phyloP scores from a whole-genome alignment of 2,888 invertebrate species.

The Rhabditoides inermis region DNA sequence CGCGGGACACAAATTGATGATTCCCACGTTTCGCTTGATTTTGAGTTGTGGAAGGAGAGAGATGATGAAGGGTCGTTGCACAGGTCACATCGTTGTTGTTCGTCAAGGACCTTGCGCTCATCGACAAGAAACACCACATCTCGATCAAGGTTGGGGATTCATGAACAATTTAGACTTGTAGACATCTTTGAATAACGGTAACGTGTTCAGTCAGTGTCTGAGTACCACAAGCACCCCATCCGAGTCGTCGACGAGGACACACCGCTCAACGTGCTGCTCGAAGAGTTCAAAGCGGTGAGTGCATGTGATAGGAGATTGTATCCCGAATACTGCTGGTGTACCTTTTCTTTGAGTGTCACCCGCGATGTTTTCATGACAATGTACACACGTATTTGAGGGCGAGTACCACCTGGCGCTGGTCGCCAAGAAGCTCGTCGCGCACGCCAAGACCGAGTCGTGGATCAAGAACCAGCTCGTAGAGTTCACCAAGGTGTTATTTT shows the following conservation, averaged over 20 bases:
- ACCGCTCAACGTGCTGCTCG: conserved; percentile 3
- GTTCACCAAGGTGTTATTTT: no score
- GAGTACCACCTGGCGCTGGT: conserved; percentile 18
- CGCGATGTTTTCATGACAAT: no score
- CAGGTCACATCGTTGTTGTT: conserved; percentile 3
- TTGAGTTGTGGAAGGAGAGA: no score
- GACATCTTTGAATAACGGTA: background rate
- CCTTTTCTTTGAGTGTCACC: no score
- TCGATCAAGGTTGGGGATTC: background rate
- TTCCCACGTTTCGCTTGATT: no score
- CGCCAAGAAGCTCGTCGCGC: no score
- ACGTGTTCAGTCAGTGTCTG: background rate
- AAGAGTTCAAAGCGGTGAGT: conserved; percentile 8
- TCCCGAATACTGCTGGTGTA: no score
- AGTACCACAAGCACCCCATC: conserved; percentile 1
- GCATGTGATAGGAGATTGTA: no score
- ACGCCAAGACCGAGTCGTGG: no score
- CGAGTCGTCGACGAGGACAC: conserved; percentile 1
- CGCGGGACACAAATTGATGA: no score
- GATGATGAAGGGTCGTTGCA: background rate
- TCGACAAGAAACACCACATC: conserved; percentile 1
- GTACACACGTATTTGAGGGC: conserved; percentile 6
- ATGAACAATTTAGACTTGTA: no score
- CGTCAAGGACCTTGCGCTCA: conserved; percentile 5
- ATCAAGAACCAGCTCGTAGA: background rate